Base-by-base conservation (phyloP, 2,888 invertebrate species). In the Drosophila pullipes region DNA sequence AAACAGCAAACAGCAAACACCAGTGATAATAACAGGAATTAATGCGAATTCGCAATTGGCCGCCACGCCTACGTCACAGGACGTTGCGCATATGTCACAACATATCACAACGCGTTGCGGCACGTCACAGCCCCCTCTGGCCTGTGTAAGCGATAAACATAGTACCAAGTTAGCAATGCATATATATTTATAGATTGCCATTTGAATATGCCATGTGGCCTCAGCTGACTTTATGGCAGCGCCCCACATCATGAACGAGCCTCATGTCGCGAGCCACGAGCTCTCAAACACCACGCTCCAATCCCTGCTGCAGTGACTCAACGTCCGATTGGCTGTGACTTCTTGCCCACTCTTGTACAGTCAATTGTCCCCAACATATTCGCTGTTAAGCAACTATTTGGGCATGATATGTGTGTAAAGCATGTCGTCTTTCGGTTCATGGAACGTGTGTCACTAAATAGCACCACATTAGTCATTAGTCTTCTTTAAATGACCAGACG, bases 51-150 rank as follows among this genome's bases (percentile, higher is more conserved):
- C 59, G 73, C 74, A 81, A 74, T 73, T 79, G 64, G 59, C 52
- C 66, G 57, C 30, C 44, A 18, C 54, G 73, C 66, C 74, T 65
- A 89, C 89, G 86, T 86, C 87, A 86, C 83, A 71, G 63, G 65
- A 72, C 79, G 63, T 72, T 70, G 76, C 73, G 74, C 63, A 83
- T 88, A 85, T 81, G 88, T 88, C 83, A 85, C 62, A 78, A 72
- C 50, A 55, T 39, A n/a, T n/a, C 11, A n/a, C 3, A 11, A 0
- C 6, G 30, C 10, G 11, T 6, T 6, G 28, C 25, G 49, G 4
- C 18, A 28, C 62, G 6, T 28, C 47, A 50, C 50, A 11, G 4
- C 10, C 22, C 13, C 47, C 47, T 22, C 4, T 22, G 47, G 13
- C 13, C 22, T 13, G 5, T 25, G 9, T 18, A 4, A 10, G 44